A percentile compares a stretch with the other conserved stretches of the same genome.
These are phyloP conservation scores for Trachelus stipa DNA, from an alignment of 2,888 invertebrate species.

Conservation along the genomic window DNA sequence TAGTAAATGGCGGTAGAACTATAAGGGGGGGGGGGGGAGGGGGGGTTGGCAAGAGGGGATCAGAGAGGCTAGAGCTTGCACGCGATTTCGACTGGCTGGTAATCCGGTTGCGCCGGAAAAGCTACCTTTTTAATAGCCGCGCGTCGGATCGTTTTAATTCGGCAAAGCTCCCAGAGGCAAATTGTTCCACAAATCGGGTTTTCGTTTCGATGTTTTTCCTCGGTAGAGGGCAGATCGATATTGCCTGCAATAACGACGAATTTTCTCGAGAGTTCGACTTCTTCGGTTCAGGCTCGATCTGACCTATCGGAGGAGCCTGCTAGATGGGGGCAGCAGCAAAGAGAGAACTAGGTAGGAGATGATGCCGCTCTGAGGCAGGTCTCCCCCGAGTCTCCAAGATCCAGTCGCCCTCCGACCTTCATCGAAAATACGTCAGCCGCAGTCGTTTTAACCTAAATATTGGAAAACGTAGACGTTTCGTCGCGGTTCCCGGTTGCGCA, in stretches of 20 bases:
- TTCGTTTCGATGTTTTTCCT: no score
- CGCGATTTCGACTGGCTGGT: constrained; percentile 10
- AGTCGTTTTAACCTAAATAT: constrained; percentile 10
- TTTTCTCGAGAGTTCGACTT: no score
- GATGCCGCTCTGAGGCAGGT: no score
- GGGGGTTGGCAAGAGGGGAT: not conserved
- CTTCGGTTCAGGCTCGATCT: no score
- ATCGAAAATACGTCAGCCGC: constrained; percentile 7
- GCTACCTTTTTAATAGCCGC: constrained; percentile 31
- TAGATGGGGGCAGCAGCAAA: no score
- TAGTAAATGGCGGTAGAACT: not conserved
- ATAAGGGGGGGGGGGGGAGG: not conserved
- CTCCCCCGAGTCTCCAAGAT: not conserved
- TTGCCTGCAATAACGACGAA: no score
- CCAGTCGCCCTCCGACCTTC: constrained; percentile 5
- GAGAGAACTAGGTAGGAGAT: no score
- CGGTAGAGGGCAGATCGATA: no score
- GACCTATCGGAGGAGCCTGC: no score
- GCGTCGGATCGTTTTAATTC: constrained; percentile 22
- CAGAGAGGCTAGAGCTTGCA: constrained; percentile 16
- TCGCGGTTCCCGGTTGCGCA: not conserved
- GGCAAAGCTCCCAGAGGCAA: constrained; percentile 16
- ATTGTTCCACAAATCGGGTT: no score
- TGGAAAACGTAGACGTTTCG: constrained; percentile 1
- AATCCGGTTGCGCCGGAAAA: constrained; percentile 25